A percentile compares a stretch with the other conserved stretches of the same genome.
phyloP scores from a whole-genome alignment of 2,113 vertebrate genomes.

The Peromyscus californicus region DNA sequence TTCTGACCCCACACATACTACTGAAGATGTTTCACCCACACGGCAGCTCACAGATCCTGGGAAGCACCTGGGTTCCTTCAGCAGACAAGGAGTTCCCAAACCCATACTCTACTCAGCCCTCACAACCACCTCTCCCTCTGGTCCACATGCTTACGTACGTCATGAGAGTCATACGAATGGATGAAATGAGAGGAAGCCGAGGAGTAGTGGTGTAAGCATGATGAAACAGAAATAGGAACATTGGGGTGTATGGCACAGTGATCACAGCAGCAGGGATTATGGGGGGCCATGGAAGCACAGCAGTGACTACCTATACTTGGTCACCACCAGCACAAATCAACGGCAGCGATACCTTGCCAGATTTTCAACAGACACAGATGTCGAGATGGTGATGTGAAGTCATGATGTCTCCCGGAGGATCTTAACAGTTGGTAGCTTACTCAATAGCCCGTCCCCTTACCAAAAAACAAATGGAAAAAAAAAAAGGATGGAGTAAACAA shows the following conservation, averaged over 20 bases:
- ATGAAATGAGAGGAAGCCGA: neutral
- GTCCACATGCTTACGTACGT: neutral
- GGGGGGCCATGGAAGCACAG: too few relatives aligned
- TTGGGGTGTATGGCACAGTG: neutral
- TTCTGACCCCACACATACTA: neutral
- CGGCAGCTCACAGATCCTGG: neutral
- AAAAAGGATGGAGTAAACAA: neutral
- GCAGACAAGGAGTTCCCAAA: neutral
- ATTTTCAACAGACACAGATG: slow-evolving; percentile 15
- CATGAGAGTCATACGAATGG: neutral
- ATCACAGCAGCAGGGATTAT: neutral
- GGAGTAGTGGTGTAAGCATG: neutral
- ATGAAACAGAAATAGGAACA: neutral
- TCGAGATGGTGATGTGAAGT: neutral
- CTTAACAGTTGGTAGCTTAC: slow-evolving; percentile 6
- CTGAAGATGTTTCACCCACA: neutral
- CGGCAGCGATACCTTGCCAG: neutral
- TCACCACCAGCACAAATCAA: too few relatives aligned
- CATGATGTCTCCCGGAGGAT: neutral
- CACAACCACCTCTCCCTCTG: neutral
- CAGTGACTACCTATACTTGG: neutral
- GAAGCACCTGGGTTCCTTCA: neutral
- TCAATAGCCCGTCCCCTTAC: neutral
- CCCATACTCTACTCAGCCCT: neutral
- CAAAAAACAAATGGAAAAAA: neutral